Conservation (phyloP, 2,797 vertebrate species). For the Phoeniculus purpureus region DNA sequence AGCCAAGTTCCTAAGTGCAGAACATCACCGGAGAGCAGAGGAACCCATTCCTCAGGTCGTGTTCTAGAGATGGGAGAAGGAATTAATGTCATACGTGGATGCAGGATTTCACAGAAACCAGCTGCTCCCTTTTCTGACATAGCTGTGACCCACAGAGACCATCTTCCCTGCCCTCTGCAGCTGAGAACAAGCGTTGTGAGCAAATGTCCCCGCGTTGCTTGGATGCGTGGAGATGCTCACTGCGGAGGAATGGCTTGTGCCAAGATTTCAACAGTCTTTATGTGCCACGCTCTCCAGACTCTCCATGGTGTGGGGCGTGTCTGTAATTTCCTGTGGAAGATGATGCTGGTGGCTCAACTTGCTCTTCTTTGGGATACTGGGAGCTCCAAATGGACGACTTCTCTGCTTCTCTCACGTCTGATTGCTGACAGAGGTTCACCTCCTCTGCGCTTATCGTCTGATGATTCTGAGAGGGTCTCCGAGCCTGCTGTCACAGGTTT, state of each 20-base stretch:
- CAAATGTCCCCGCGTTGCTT: neutral
- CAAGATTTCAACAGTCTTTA: neutral
- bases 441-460: neutral
- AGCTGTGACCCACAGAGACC: neutral
- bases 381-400: neutral
- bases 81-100: neutral
- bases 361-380: neutral
- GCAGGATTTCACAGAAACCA: neutral
- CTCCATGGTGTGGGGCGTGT: neutral
- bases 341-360: neutral
- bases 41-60: accelerated
- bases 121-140: neutral
- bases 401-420: neutral
- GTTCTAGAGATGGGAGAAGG: neutral
- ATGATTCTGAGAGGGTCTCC: neutral
- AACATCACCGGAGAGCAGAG: accelerated
- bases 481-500: neutral
- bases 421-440: neutral
- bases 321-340: neutral
- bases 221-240: neutral
- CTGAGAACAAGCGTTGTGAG: accelerated
- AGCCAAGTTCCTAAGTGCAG: neutral
- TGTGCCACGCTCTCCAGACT: accelerated
- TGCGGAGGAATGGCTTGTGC: neutral
- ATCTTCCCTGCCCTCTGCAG: neutral